Percentiles rank a stretch among this genome's conserved stretches.
phyloP scores from a whole-genome alignment of 2,113 vertebrate species.

The Myrmophylax atrothorax region DNA sequence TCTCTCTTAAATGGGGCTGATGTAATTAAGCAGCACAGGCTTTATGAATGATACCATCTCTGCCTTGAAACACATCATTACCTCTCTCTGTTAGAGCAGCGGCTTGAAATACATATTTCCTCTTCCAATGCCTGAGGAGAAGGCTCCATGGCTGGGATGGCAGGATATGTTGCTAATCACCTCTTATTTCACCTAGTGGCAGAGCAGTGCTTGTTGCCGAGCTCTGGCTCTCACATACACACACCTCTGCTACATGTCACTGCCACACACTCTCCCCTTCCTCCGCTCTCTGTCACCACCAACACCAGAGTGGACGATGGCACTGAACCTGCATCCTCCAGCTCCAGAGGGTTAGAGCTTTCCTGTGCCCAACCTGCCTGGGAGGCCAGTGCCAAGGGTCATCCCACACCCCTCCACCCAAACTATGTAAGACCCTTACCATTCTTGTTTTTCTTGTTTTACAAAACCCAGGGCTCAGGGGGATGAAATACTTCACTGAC shows the following conservation, averaged over 20 bases:
- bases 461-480: not conserved
- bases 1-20: conserved; percentile 24
- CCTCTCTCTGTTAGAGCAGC: conserved; percentile 6
- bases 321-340: not conserved
- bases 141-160: not conserved
- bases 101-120: conserved; percentile 26
- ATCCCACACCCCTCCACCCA: not conserved
- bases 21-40: conserved; percentile 47
- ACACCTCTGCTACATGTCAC: not conserved
- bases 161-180: not conserved
- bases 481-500: not conserved
- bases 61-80: conserved; percentile 60
- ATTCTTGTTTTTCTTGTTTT: not conserved
- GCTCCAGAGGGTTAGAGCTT: not conserved
- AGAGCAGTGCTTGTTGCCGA: not conserved
- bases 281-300: not conserved
- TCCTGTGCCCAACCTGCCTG: not conserved
- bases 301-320: rapidly evolving
- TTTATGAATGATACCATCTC: conserved; percentile 52
- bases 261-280: not conserved
- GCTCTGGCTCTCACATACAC: not conserved
- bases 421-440: not conserved
- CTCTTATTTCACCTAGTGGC: not conserved
- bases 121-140: not conserved
- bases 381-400: rapidly evolving